Evolutionary conservation across 1,140 invertebrate species (phyloP).

Genomic region (Lethrus apterus): DNA sequence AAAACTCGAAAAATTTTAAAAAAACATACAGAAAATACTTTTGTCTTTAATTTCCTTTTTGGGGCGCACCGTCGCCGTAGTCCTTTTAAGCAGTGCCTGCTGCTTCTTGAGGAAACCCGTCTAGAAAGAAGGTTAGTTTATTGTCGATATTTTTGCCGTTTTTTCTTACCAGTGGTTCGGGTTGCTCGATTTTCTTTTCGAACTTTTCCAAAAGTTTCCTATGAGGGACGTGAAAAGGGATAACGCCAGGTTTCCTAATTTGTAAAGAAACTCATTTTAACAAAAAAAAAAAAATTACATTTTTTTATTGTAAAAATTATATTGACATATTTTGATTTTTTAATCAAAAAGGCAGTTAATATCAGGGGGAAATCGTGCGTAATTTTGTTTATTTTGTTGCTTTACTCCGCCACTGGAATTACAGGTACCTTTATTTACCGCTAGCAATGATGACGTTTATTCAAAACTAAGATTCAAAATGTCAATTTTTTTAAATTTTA

Average conservation of each 20-base stretch:
- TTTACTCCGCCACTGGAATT: neutral
- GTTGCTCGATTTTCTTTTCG: conserved; percentile 43
- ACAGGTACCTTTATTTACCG: neutral
- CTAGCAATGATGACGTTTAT: no score
- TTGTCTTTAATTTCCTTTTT: neutral
- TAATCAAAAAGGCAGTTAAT: neutral
- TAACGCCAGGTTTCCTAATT: conserved; percentile 42
- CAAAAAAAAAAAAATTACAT: conserved; percentile 24
- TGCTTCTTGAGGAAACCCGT: no score
- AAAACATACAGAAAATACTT: neutral
- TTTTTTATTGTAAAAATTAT: neutral
- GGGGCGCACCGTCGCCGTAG: no score
- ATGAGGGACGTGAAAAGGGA: conserved; percentile 52
- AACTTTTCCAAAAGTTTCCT: conserved; percentile 50
- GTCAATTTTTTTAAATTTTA: no score
- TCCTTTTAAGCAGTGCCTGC: no score
- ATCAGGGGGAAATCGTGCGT: neutral
- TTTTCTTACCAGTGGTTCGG: conserved; percentile 47
- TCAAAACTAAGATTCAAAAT: neutral
- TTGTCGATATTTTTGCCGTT: neutral
- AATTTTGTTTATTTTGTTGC: neutral
- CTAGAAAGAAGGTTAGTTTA: conserved; percentile 9
- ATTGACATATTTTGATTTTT: neutral
- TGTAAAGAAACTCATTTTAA: no score
- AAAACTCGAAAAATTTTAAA: neutral